Evolutionary conservation across 2,113 vertebrate species (phyloP).

Genomic region (Lepidothrix coronata): DNA sequence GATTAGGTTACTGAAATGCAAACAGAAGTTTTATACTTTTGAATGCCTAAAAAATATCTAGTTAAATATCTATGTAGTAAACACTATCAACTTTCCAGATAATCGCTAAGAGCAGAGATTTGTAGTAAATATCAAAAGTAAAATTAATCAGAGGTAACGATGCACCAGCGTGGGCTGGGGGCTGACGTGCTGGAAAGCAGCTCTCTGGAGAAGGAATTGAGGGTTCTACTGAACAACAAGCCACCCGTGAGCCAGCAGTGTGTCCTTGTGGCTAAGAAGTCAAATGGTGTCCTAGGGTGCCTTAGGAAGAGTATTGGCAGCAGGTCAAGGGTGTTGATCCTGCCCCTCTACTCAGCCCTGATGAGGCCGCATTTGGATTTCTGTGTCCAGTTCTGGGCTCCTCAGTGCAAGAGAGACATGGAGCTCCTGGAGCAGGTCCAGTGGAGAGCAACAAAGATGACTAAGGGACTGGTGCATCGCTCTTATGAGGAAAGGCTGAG

Average conservation of each 20-base stretch:
- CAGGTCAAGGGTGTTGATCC: background rate
- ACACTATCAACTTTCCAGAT: background rate
- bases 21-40: background rate
- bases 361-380: background rate
- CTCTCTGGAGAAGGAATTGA: background rate
- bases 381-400: background rate
- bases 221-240: background rate
- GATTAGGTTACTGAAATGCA: background rate
- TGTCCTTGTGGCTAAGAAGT: background rate
- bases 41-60: background rate
- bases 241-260: background rate
- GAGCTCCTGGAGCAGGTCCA: fast-evolving
- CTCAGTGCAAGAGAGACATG: background rate
- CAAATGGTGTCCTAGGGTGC: fast-evolving
- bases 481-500: background rate
- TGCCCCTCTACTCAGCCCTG: background rate
- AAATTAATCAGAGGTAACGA: background rate
- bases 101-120: background rate
- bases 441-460: fast-evolving
- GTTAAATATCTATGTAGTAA: background rate
- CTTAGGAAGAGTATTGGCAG: background rate
- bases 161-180: background rate
- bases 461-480: background rate
- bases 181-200: background rate
- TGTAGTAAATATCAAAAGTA: background rate